phyloP scores from a whole-genome alignment of 1,140 invertebrate genomes.

The Drosophila equinoxialis region DNA sequence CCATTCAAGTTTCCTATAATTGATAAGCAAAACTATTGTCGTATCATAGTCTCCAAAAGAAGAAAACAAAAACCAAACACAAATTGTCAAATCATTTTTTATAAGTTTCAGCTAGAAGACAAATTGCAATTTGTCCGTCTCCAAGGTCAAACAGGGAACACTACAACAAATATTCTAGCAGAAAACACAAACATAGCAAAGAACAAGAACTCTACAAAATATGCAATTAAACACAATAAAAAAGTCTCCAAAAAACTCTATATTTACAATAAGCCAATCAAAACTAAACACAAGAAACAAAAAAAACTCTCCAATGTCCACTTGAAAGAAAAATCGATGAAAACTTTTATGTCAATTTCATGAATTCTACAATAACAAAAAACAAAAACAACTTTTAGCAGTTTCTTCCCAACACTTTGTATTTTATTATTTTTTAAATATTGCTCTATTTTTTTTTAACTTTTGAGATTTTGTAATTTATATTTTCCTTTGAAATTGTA shows the following conservation, averaged over 20 bases:
- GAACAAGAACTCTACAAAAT: background rate
- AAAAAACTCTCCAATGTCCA: background rate
- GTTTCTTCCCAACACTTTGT: background rate
- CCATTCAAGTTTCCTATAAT: conserved; percentile 57
- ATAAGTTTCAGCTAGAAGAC: conserved; percentile 46
- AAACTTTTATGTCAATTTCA: background rate
- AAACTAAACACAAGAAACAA: background rate
- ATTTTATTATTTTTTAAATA: background rate
- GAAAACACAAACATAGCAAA: background rate
- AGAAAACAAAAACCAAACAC: conserved; percentile 4
- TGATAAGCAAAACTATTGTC: conserved; percentile 39
- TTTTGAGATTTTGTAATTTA: conserved; percentile 37
- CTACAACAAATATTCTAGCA: conserved; percentile 1
- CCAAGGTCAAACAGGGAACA: conserved; percentile 15
- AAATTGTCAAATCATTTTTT: conserved; percentile 11
- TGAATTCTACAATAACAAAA: background rate
- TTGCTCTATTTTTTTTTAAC: background rate
- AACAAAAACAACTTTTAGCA: conserved; percentile 2
- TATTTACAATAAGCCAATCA: conserved; percentile 4
- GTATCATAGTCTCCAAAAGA: conserved; percentile 44
- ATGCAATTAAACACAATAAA: background rate
- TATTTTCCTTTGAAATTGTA: conserved; percentile 22
- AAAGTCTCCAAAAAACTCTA: conserved; percentile 1
- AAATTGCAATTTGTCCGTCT: conserved; percentile 37
- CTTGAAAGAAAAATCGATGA: background rate